Evolutionary conservation across 2,888 invertebrate genomes (phyloP), one percentile per base, ranked within the genome.

Genomic region (Orthonevra nobilis): DNA sequence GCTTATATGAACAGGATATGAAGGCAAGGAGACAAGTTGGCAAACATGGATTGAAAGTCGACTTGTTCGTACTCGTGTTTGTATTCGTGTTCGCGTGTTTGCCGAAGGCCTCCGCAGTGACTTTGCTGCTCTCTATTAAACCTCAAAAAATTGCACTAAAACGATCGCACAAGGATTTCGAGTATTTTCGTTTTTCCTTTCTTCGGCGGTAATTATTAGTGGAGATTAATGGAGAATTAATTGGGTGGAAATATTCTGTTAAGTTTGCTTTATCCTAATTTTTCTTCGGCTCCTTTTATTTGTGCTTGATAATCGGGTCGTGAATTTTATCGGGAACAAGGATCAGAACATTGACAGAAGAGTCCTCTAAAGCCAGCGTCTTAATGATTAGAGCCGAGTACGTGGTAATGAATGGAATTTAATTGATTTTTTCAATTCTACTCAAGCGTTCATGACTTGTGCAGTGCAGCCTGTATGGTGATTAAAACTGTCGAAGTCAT

Each of bases 101-200:
- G 66, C 60, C 32, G 12, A 56, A 48, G 64, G 60, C 63, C 12
- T 7, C 42, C 50, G 10, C 17, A 44, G 23, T 42, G 58, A 63
- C 5, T 73, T 60, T 42, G 79, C 60, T n/a, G n/a, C n/a, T n/a
- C n/a, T 79, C 79, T 79, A 61, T 79, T 73, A 61, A 79, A 79
- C 79, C 73, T 79, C 60, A 79, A 79, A 73, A n/a, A 63, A 56
- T 66, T 79, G 10, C 50, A 75, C 19, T 38, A 40, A 54, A 68
- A 66, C 61, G 73, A 66, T 79, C 70, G 52, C 42, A 77, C 44
- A 64, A 60, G 70, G 52, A 77, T 30, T 64, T 42, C 36, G 52
- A 58, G 63, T 23, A 58, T 38, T 36, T 32, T 36, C 17, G 14
- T 26, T 17, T 56, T 20, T 26, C 42, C 9, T 9, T 38, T 56